Evolutionary conservation across 2,113 vertebrate species (phyloP).

Genomic region (Vulpes lagopus): DNA sequence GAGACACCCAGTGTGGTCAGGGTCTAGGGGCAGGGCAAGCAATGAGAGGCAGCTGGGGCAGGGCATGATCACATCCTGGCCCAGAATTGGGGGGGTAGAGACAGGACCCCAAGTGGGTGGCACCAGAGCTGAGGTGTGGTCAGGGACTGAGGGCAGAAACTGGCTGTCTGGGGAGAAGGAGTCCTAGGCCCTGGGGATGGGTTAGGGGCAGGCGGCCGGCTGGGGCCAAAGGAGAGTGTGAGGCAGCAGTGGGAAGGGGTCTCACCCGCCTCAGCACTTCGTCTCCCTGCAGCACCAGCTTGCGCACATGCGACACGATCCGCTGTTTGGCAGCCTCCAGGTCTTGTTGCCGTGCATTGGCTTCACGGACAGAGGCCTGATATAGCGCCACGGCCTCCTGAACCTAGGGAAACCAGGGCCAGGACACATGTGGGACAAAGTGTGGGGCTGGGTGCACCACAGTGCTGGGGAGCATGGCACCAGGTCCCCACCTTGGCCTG

Average conservation of each 20-base stretch:
- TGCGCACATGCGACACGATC: conserved; percentile 93
- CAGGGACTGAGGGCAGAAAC: neutral
- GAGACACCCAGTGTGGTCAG: fast-evolving
- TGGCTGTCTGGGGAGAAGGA: neutral
- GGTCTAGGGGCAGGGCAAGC: neutral
- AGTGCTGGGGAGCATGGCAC: fast-evolving
- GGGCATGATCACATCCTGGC: neutral
- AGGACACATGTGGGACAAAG: neutral
- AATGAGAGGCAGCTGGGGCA: neutral
- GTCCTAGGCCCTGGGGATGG: neutral
- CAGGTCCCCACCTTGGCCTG: conserved; percentile 88
- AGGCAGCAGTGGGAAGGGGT: neutral
- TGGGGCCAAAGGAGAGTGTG: neutral
- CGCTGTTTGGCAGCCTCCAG: conserved; percentile 91
- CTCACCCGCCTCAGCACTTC: conserved; percentile 93
- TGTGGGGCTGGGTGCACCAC: fast-evolving
- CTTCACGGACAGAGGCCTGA: conserved; percentile 88
- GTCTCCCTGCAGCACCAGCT: conserved; percentile 95
- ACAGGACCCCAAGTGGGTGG: neutral
- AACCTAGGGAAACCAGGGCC: conserved; percentile 83
- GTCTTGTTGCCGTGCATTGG: conserved; percentile 89
- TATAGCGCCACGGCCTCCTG: conserved; percentile 90
- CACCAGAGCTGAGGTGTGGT: neutral
- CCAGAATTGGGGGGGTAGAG: neutral
- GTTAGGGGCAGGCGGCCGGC: neutral